Percentiles rank a stretch among this genome's conserved stretches.
These are phyloP conservation scores for Procambarus clarkii DNA, from an alignment of 1,140 invertebrate genomes.

Conservation along the genomic window DNA sequence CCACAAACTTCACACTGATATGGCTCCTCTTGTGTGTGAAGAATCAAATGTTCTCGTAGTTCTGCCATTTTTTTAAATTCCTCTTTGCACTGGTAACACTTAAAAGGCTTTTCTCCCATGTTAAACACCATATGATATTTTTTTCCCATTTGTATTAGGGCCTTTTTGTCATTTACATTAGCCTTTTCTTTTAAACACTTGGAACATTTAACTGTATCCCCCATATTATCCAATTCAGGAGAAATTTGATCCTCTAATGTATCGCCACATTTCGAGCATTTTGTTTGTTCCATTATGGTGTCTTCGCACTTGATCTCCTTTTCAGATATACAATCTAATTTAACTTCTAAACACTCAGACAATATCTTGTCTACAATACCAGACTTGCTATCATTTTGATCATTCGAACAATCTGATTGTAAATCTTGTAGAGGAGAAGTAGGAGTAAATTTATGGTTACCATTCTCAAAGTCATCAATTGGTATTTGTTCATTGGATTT, in stretches of 20 bases:
- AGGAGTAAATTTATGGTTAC: not conserved
- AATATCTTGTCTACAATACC: not conserved
- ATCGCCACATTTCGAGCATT: not conserved
- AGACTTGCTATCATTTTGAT: not conserved
- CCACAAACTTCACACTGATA: slow-evolving; percentile 5
- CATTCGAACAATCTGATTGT: not conserved
- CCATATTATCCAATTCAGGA: not conserved
- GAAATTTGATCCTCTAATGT: not conserved
- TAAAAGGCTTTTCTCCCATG: not conserved
- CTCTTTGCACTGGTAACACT: slow-evolving; percentile 2
- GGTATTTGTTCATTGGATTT: not conserved
- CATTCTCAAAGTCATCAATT: not conserved
- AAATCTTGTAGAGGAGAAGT: not conserved
- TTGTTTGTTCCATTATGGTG: not conserved
- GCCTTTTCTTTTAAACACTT: not conserved
- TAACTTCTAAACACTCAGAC: not conserved
- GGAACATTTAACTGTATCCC: not conserved
- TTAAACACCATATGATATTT: not conserved
- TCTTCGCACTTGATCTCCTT: not conserved
- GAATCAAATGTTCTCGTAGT: not conserved
- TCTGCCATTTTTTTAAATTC: slow-evolving; percentile 1
- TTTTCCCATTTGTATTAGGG: not conserved
- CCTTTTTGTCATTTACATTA: not conserved
- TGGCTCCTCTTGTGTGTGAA: not conserved
- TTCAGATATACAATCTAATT: not conserved